Conservation (phyloP, 2,797 vertebrate genomes). For the Trachurus trachurus region DNA sequence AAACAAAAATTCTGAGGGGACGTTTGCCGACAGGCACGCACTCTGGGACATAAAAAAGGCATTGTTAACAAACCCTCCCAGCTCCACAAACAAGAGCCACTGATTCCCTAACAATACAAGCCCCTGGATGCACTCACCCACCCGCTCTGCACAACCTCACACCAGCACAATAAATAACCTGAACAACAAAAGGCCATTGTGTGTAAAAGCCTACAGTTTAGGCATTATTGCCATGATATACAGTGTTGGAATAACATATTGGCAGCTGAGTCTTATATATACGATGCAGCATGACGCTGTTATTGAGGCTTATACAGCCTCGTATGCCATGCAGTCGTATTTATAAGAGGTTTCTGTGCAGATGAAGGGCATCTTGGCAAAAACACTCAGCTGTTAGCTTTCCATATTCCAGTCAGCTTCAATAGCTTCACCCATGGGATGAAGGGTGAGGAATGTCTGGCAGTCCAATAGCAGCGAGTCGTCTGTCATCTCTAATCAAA, state of each 20-base stretch:
- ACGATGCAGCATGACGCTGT: constrained; percentile 58
- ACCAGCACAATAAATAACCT: constrained; percentile 82
- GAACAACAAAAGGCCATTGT: constrained; percentile 85
- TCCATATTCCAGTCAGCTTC: constrained; percentile 83
- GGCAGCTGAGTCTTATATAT: constrained; percentile 70
- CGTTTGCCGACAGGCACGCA: constrained; percentile 80
- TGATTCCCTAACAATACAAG: constrained; percentile 83
- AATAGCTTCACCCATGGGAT: constrained; percentile 78
- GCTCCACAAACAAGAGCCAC: constrained; percentile 82
- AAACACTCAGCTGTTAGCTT: constrained; percentile 77
- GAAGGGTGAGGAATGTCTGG: constrained; percentile 84
- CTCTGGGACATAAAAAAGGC: constrained; percentile 82
- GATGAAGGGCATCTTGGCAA: constrained; percentile 81
- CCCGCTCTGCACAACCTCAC: constrained; percentile 77
- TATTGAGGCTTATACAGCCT: constrained; percentile 67
- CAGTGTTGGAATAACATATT: constrained; percentile 74
- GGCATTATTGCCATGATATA: constrained; percentile 78
- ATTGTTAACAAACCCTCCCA: constrained; percentile 84
- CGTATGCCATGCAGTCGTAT: constrained; percentile 53
- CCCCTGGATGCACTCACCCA: constrained; percentile 82
- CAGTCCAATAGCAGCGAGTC: constrained; percentile 78
- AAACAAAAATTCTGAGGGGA: constrained; percentile 79
- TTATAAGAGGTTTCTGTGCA: constrained; percentile 69
- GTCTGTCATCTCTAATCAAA: constrained; percentile 85
- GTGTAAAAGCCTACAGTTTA: constrained; percentile 80